These are phyloP conservation scores for Nyctibius grandis DNA, from an alignment of 2,797 vertebrate species.

Conservation along the genomic window DNA sequence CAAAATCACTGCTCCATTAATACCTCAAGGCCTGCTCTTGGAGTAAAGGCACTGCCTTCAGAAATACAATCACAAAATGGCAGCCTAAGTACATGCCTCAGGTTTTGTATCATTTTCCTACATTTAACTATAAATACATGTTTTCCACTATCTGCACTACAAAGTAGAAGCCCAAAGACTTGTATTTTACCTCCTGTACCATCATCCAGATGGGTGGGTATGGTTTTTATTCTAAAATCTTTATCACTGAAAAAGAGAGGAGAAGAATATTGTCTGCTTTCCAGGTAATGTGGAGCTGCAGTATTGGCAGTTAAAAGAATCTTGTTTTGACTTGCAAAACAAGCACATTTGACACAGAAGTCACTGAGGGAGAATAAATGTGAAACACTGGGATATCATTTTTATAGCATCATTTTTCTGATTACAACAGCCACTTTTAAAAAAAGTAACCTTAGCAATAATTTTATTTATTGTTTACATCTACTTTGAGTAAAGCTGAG, in stretches of 20 bases:
- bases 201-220: not conserved
- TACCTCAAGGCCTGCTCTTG: not conserved
- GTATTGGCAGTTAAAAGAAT: not conserved
- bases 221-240: not conserved
- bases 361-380: conserved; percentile 35
- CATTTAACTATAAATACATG: not conserved
- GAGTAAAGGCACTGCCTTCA: not conserved
- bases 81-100: not conserved
- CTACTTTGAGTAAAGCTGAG: conserved; percentile 3
- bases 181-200: not conserved
- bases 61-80: not conserved
- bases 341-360: conserved; percentile 32
- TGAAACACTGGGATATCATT: conserved; percentile 4
- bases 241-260: not conserved
- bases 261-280: not conserved
- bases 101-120: not conserved
- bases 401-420: conserved; percentile 26
- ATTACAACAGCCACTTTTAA: not conserved
- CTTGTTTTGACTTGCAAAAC: conserved; percentile 57
- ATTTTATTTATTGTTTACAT: conserved; percentile 19
- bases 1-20: not conserved
- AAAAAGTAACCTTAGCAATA: conserved; percentile 9
- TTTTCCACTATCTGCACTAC: not conserved
- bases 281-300: not conserved
- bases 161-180: not conserved